Evolutionary conservation across 1,140 invertebrate species (phyloP).

Genomic region (Phymorhynchus buccinoides): DNA sequence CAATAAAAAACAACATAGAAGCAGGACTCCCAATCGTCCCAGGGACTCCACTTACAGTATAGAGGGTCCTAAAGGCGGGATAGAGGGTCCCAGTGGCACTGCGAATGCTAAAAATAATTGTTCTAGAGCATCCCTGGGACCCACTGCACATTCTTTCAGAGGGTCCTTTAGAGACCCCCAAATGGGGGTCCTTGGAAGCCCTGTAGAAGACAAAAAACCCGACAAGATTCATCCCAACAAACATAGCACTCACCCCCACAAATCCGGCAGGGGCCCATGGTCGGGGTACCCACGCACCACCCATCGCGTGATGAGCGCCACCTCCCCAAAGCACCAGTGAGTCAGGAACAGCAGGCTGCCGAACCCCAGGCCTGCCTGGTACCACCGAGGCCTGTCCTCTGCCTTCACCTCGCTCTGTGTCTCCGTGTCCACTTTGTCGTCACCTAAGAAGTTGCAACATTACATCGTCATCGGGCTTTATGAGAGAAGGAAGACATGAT

Average conservation of each 20-base stretch:
- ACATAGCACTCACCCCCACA: slow-evolving; percentile 66
- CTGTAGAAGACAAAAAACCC: too few relatives aligned
- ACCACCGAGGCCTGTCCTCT: slow-evolving; percentile 50
- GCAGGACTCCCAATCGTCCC: too few relatives aligned
- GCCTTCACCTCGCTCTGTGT: not conserved
- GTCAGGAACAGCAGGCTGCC: slow-evolving; percentile 71
- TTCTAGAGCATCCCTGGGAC: too few relatives aligned
- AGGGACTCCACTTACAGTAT: too few relatives aligned
- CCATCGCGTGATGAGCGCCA: slow-evolving; percentile 70
- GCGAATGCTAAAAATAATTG: too few relatives aligned
- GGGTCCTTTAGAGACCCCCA: too few relatives aligned
- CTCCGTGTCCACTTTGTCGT: slow-evolving; percentile 38
- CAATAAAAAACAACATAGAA: not conserved
- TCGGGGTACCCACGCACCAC: slow-evolving; percentile 68
- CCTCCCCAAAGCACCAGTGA: slow-evolving; percentile 70
- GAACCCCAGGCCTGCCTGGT: slow-evolving; percentile 65
- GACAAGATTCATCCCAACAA: not conserved
- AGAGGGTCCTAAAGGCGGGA: too few relatives aligned
- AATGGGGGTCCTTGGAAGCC: too few relatives aligned
- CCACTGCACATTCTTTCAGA: too few relatives aligned
- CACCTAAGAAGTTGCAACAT: slow-evolving; percentile 46
- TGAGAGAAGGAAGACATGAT: too few relatives aligned
- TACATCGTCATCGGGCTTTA: too few relatives aligned
- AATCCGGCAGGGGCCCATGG: slow-evolving; percentile 65
- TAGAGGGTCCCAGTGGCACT: too few relatives aligned